Evolutionary conservation across 2,113 vertebrate species (phyloP), one percentile per base, ranked within the genome.

Genomic region (Chamaetylas fuelleborni): DNA sequence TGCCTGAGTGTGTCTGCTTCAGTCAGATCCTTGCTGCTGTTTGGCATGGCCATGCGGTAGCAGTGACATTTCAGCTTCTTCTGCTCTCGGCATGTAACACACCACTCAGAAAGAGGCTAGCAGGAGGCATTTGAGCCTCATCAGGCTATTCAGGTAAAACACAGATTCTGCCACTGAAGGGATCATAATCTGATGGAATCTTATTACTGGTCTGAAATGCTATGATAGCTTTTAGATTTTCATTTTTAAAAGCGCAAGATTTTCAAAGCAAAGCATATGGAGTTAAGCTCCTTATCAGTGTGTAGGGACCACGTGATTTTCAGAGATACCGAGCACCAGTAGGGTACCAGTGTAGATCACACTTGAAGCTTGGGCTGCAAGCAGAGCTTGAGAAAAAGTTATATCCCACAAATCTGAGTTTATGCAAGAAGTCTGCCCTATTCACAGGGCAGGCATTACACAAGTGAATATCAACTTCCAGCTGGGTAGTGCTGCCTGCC

Each of bases 171-270:
- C 34, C 3, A 1, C 71, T 61, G 31, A 67, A 89, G n/a, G 58
- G 19, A 80, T 82, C 45, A n/a, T 57, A 48, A 57, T 42, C 45
- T 61, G 36, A 85, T 65, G 54, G 85, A 92, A 88, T 69, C 38
- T 81, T 73, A 69, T 47, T 88, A 66, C 13, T 62, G 45, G 47
- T 34, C 74, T 86, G 95, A 87, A 93, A 86, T n/a, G 43, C 33
- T 81, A 14, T 33, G 67, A 54, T 60, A 74, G 58, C 54, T 71
- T 79, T 81, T 19, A 77, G 43, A 83, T 88, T 88, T 88, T 65
- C 6, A 31, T 81, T 72, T 74, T 1, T 69, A 92, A 88, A 81
- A 62, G 42, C 5, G 0, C 28, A 43, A 45, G 23, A 67, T 88
- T 62, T 93, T 86, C 88, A 90, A 78, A 86, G 64, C 15, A 83